Conservation (phyloP, 1,140 invertebrate genomes). For the Diabrotica virgifera region DNA sequence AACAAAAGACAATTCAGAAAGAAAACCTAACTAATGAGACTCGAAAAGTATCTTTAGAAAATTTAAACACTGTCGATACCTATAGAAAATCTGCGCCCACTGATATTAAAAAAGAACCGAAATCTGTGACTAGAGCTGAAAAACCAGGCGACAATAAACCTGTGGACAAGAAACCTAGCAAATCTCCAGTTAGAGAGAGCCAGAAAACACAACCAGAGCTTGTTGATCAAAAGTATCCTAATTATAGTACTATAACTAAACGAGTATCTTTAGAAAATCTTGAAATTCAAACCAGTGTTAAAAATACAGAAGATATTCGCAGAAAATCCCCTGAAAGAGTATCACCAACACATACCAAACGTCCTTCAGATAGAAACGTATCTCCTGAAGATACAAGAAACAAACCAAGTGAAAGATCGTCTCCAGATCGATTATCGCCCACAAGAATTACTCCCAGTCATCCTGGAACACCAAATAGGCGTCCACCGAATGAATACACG, state of each 20-base stretch:
- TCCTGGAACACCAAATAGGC: conserved; percentile 23
- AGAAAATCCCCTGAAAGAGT: conserved; percentile 23
- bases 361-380: neutral
- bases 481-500: conserved; percentile 21
- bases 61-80: neutral
- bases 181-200: neutral
- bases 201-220: neutral
- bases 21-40: neutral
- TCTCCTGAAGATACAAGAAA: conserved; percentile 14
- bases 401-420: conserved; percentile 17
- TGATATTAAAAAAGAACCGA: conserved; percentile 55
- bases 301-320: neutral
- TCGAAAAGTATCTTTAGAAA: neutral
- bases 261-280: neutral
- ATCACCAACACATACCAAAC: neutral
- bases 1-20: neutral
- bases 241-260: neutral
- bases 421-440: conserved; percentile 25
- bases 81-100: conserved; percentile 51
- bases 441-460: conserved; percentile 23
- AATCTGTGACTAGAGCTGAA: conserved; percentile 61
- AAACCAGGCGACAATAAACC: conserved; percentile 5
- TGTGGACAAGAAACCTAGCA: conserved; percentile 5
- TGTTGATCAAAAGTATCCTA: neutral
- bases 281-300: neutral